Base-by-base conservation (phyloP, 2,113 vertebrate species). In the Myrmecophaga tridactyla region DNA sequence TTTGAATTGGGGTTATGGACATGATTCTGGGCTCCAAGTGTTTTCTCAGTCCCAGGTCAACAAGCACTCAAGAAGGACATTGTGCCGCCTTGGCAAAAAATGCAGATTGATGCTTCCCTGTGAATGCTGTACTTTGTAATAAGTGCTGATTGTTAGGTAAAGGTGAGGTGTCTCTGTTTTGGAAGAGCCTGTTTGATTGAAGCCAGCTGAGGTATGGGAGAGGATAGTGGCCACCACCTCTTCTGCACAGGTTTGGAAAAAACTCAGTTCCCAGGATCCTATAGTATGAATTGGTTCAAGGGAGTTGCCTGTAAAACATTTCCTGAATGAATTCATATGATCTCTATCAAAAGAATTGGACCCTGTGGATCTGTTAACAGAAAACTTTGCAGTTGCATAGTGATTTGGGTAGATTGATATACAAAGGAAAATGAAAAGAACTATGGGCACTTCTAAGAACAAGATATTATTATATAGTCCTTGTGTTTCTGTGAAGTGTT, bases 101-200 rank as follows among this genome's bases (percentile, higher is more conserved):
- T 82, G 29, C 90, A 96, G 96, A 98, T 90, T 95, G 95, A 98
- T 98, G 98, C 87, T 95, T 98, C 97, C 80, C 70, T 96, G 91
- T 98, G 98, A 98, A 98, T 97, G 90, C 94, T 83, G 72, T 72
- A 48, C 96, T 98, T 97, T 98, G 96, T 97, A 96, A 51, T 53
- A 94, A 46, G 65, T 91, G 63, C 88, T 77, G 89, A 95, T 95
- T 97, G 92, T 97, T 95, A 95, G 84, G 92, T 97, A 96, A 97
- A 98, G 96, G 97, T 98, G 96, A 98, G 96, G 97, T 98, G 96
- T 98, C 91, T 96, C 82, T 94, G 90, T 97, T 96, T 98, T 70
- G 86, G 92, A 91, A 86, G 82, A 58, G 65, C 1, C 81, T 89
- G 92, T 98, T 98, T 98, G 98, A 98, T 98, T 97, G 63, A 92